Conservation (phyloP, 2,888 invertebrate species). For the Alsophila aescularia region DNA sequence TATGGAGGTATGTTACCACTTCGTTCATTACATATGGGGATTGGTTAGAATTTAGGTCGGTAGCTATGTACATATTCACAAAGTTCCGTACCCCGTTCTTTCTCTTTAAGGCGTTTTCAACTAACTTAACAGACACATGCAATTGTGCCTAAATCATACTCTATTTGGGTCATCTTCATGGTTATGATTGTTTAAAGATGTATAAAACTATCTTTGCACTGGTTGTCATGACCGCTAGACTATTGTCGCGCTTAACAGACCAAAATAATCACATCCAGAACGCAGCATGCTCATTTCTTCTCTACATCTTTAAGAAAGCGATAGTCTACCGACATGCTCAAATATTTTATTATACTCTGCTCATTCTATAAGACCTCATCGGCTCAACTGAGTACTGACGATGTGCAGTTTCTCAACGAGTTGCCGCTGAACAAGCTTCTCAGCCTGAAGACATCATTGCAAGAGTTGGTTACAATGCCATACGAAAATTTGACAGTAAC, state of each 20-base stretch:
- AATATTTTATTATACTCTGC: conserved; percentile 42
- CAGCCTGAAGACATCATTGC: conserved; percentile 81
- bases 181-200: neutral
- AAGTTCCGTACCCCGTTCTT: too few species aligned
- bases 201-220: conserved; percentile 40
- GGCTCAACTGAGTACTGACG: conserved; percentile 57
- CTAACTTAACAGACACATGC: too few species aligned
- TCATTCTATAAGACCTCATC: conserved; percentile 40
- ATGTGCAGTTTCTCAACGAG: conserved; percentile 86
- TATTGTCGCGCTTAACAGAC: conserved; percentile 67
- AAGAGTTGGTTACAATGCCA: conserved; percentile 56
- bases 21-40: too few species aligned
- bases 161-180: neutral
- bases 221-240: conserved; percentile 55
- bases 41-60: too few species aligned
- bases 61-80: too few species aligned
- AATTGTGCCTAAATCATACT: too few species aligned
- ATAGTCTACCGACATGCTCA: conserved; percentile 55
- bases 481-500: conserved; percentile 58
- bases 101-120: too few species aligned
- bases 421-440: conserved; percentile 88
- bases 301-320: conserved; percentile 45
- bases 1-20: too few species aligned
- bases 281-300: conserved; percentile 24
- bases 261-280: conserved; percentile 56